A percentile compares a stretch with the other conserved stretches of the same genome.
Evolutionary conservation across 1,140 invertebrate genomes (phyloP).

Genomic region (Nephotettix cincticeps): DNA sequence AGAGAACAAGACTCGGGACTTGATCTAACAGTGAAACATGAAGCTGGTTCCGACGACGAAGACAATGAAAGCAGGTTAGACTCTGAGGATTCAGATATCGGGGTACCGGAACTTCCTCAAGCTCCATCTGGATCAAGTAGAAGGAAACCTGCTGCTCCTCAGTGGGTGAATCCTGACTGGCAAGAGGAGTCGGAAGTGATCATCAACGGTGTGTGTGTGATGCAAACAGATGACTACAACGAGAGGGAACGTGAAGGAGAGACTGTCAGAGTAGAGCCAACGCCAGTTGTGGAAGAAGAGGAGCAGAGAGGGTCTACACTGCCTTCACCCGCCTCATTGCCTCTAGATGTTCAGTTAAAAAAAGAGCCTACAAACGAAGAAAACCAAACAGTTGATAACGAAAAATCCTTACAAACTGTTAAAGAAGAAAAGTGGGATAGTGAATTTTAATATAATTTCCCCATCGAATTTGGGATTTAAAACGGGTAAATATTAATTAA

Average conservation of each 20-base stretch:
- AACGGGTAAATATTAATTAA: constrained; percentile 38
- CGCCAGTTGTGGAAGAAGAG: constrained; percentile 62
- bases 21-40: constrained; percentile 78
- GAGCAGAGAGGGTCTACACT: constrained; percentile 40
- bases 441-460: constrained; percentile 34
- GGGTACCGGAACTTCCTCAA: constrained; percentile 43
- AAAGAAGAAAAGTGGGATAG: constrained; percentile 40
- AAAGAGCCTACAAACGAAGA: constrained; percentile 32
- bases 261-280: constrained; percentile 69
- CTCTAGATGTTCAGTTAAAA: background rate
- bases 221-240: constrained; percentile 74
- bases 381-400: constrained; percentile 19
- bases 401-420: constrained; percentile 31
- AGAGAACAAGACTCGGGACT: constrained; percentile 70
- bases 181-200: constrained; percentile 80
- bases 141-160: constrained; percentile 91
- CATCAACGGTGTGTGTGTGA: constrained; percentile 89
- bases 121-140: constrained; percentile 50
- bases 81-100: constrained; percentile 68
- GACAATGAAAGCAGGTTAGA: constrained; percentile 72
- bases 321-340: background rate
- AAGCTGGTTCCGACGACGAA: constrained; percentile 71
- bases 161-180: constrained; percentile 95
- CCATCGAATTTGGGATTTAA: constrained; percentile 23
- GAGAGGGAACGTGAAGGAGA: constrained; percentile 61